phyloP scores from a whole-genome alignment of 2,113 vertebrate genomes.

The Ahaetulla prasina region DNA sequence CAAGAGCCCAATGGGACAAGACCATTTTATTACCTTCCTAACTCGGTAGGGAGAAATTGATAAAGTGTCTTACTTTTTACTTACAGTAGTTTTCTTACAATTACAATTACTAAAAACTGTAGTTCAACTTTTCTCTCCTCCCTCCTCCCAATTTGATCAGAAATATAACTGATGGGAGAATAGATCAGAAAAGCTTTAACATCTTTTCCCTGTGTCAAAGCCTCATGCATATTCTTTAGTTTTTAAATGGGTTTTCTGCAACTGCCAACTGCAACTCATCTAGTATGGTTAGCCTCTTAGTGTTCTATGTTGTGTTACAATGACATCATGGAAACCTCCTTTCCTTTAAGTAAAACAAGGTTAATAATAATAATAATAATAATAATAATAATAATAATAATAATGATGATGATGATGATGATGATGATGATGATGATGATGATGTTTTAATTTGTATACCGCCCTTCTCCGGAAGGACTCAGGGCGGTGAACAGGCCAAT shows the following conservation, averaged over 20 bases:
- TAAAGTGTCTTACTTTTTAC: not conserved
- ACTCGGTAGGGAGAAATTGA: not conserved
- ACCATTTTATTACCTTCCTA: not conserved
- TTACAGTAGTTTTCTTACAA: not conserved
- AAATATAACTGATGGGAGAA: not conserved
- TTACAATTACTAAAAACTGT: not conserved
- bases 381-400: too few species aligned
- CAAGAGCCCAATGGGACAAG: not conserved
- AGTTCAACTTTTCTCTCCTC: not conserved
- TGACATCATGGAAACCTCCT: not conserved
- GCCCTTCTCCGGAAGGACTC: too few species aligned
- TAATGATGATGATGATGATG: too few species aligned
- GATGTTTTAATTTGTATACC: too few species aligned
- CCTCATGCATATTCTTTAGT: not conserved
- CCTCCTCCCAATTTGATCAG: not conserved
- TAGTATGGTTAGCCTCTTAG: not conserved
- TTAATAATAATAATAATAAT: too few species aligned
- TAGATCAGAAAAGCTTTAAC: not conserved
- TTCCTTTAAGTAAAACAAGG: not conserved
- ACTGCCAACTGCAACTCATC: not conserved
- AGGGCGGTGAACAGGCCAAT: too few species aligned
- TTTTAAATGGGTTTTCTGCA: not conserved
- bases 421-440: too few species aligned
- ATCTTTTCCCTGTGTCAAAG: not conserved
- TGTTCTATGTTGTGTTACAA: not conserved